Base-by-base conservation (phyloP, 1,140 invertebrate genomes). In the Trachymyrmex cornetzi region DNA sequence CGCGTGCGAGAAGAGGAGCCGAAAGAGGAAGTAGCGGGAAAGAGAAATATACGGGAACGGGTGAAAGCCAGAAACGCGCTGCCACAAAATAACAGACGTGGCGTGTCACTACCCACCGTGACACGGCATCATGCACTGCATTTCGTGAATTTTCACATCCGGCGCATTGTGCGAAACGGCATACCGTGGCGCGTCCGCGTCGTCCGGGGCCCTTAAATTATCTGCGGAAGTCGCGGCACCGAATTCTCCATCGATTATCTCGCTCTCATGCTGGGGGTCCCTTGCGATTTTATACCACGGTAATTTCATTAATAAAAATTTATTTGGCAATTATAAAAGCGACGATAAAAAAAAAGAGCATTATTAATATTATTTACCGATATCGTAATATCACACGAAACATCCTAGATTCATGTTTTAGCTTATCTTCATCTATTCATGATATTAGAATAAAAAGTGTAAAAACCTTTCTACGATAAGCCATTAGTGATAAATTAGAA, bases 61-160 rank as follows among this genome's bases (percentile, higher is more conserved):
- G 88, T 87, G 88, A 87, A 89, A 80, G 89, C 81, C 64, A 88
- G 82, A 64, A 57, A 66, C 22, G 48, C 48, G 48, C 77, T 38
- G 77, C 72, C 82, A 64, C 77, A 61, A 89, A 88, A 89, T 77
- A 85, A 59, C 50, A 50, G 82, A 81, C 71, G 87, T 75, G 53
- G 82, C 88, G 88, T 90, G 87, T 89, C 86, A 89, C 79, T 80
- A 87, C 80, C 64, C 64, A 90, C 79, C 84, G 84, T 88, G 89
- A 88, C 87, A 79, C 55, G 71, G 61, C 27, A 50, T 82, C 48
- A 24, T 82, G 61, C 61, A 48, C 57, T 77, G 81, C 85, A 86
- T 92, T 91, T 92, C 74, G 89, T 91, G 89, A 90, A 84, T 92
- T 92, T 91, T 90, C 88, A 90, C 89, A 92, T 92, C 87, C 91